A percentile compares a stretch with the other conserved stretches of the same genome.
phyloP scores from a whole-genome alignment of 2,888 invertebrate species.

The Diplazon laetatorius region DNA sequence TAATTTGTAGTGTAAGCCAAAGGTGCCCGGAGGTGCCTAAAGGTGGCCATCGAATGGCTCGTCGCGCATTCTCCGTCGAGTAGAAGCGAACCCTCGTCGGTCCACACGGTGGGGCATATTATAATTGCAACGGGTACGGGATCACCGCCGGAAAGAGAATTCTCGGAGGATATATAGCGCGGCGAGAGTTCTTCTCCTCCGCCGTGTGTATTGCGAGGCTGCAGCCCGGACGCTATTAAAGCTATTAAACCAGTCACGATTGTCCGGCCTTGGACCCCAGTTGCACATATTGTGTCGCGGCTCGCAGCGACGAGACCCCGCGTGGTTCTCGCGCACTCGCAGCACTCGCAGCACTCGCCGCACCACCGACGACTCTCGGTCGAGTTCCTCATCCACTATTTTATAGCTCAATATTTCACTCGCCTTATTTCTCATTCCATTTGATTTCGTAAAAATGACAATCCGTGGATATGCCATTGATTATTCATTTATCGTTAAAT shows the following conservation, averaged over 20 bases:
- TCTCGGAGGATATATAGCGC: slow-evolving; percentile 33
- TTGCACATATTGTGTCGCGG: slow-evolving; percentile 76
- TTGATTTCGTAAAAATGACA: slow-evolving; percentile 29
- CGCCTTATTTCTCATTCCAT: background rate
- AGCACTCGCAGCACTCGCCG: slow-evolving; percentile 34
- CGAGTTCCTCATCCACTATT: slow-evolving; percentile 63
- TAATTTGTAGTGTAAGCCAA: slow-evolving; percentile 12
- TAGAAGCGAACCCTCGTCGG: slow-evolving; percentile 15
- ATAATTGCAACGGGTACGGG: slow-evolving; percentile 75
- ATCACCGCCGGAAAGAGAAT: slow-evolving; percentile 44
- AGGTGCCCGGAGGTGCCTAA: slow-evolving; percentile 10
- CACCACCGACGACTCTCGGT: no score
- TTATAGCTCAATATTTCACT: slow-evolving; percentile 30
- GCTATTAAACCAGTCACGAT: slow-evolving; percentile 80
- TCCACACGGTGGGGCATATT: slow-evolving; percentile 72
- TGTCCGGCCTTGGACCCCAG: slow-evolving; percentile 78
- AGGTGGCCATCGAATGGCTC: no score
- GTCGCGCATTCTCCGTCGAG: slow-evolving; percentile 31
- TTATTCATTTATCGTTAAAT: no score
- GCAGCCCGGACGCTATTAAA: slow-evolving; percentile 73
- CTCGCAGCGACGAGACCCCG: slow-evolving; percentile 50
- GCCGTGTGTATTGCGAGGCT: slow-evolving; percentile 49
- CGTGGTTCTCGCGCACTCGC: slow-evolving; percentile 28
- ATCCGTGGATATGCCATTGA: no score
- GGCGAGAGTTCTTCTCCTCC: slow-evolving; percentile 29